Percentiles rank a stretch among this genome's conserved stretches.
Evolutionary conservation across 2,888 invertebrate genomes (phyloP).

Genomic region (Agrochola macilenta): DNA sequence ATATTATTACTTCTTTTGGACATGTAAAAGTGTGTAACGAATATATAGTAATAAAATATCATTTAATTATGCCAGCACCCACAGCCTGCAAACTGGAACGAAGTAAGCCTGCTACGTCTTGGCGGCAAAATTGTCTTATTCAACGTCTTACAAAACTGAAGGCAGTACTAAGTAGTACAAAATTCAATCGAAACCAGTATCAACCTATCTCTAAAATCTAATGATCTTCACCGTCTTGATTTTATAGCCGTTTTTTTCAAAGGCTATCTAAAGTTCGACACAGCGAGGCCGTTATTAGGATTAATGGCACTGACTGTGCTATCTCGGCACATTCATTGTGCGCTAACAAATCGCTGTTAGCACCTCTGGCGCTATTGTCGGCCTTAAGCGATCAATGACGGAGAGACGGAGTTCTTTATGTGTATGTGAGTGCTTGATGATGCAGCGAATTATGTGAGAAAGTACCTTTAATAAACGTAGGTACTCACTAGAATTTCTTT

Average conservation of each 20-base stretch:
- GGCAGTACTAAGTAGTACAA: not conserved
- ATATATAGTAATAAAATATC: not conserved
- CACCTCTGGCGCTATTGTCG: conserved; percentile 65
- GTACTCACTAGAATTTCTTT: too few species aligned
- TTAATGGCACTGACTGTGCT: conserved; percentile 71
- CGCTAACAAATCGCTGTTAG: conserved; percentile 67
- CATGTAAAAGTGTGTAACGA: not conserved
- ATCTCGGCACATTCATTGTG: conserved; percentile 68
- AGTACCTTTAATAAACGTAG: not conserved
- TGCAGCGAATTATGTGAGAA: conserved; percentile 7
- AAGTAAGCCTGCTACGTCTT: not conserved
- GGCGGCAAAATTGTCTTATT: not conserved
- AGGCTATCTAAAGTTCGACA: conserved; percentile 63
- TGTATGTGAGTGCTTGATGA: conserved; percentile 31
- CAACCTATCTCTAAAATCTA: conserved; percentile 42
- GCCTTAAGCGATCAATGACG: conserved; percentile 61
- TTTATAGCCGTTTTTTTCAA: conserved; percentile 52
- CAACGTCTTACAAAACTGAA: not conserved
- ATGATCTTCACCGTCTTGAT: conserved; percentile 43
- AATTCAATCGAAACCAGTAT: not conserved
- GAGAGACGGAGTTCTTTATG: conserved; percentile 46
- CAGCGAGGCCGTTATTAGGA: conserved; percentile 64
- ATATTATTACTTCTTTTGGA: not conserved
- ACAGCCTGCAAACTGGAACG: not conserved
- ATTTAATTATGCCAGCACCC: not conserved